Conservation (phyloP, 2,113 vertebrate species). For the Gallinago paraguaiae region DNA sequence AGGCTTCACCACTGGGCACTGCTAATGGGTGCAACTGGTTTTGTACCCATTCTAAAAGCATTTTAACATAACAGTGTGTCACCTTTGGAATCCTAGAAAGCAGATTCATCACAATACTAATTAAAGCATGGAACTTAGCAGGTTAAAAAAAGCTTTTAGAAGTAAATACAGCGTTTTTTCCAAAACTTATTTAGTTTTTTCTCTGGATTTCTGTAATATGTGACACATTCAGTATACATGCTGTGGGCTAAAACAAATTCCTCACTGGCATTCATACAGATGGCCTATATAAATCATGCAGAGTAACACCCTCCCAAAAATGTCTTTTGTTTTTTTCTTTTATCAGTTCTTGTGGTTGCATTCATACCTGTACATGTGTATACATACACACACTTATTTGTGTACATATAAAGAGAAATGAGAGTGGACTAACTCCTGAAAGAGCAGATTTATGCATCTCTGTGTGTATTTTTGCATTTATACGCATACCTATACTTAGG, state of each 20-base stretch:
- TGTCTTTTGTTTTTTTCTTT: not conserved
- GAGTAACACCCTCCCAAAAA: not conserved
- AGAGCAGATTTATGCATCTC: not conserved
- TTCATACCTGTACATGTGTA: not conserved
- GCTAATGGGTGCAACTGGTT: not conserved
- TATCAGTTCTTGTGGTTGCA: not conserved
- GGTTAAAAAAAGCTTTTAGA: not conserved
- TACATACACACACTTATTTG: not conserved
- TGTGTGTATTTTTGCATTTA: not conserved
- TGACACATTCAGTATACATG: not conserved
- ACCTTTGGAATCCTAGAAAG: not conserved
- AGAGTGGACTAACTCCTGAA: not conserved
- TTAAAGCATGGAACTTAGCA: not conserved
- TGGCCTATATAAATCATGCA: not conserved
- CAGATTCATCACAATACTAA: not conserved
- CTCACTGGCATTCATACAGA: not conserved
- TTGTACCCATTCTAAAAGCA: not conserved
- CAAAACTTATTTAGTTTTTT: not conserved
- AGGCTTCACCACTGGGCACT: not conserved
- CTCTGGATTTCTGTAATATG: not conserved
- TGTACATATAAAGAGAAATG: not conserved
- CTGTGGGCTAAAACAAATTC: not conserved
- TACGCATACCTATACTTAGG: not conserved
- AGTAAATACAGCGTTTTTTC: not conserved
- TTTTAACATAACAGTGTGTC: not conserved